Evolutionary conservation across 2,888 invertebrate species (phyloP).

Genomic region (Tenthredo amoena): DNA sequence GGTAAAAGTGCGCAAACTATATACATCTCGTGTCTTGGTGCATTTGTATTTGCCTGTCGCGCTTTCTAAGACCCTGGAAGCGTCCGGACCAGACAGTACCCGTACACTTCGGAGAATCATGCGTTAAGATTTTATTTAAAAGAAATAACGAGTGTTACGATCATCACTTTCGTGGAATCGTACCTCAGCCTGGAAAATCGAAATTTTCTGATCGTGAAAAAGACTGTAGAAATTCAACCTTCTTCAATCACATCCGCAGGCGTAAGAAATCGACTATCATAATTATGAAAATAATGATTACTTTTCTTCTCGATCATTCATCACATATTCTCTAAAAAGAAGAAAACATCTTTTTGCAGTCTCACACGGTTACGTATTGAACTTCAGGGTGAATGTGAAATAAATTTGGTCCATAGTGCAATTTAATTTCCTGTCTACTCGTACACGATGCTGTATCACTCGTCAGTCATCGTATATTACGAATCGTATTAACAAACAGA

Average conservation of each 20-base stretch:
- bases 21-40: neutral
- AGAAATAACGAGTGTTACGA: neutral
- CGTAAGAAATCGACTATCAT: neutral
- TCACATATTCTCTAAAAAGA: neutral
- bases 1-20: neutral
- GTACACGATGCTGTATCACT: neutral
- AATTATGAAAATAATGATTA: neutral
- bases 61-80: constrained; percentile 44
- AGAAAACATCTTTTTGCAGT: neutral
- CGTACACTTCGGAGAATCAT: constrained; percentile 2
- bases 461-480: neutral
- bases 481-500: constrained; percentile 7
- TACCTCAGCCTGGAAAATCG: neutral
- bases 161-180: constrained; percentile 11
- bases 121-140: neutral
- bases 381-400: neutral
- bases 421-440: constrained; percentile 8
- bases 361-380: neutral
- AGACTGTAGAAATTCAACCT: neutral
- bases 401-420: neutral
- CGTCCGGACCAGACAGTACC: neutral
- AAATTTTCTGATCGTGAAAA: neutral
- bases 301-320: neutral
- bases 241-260: neutral
- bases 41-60: neutral